Conservation (phyloP, 2,888 invertebrate genomes). For the Metacarcinus magister region DNA sequence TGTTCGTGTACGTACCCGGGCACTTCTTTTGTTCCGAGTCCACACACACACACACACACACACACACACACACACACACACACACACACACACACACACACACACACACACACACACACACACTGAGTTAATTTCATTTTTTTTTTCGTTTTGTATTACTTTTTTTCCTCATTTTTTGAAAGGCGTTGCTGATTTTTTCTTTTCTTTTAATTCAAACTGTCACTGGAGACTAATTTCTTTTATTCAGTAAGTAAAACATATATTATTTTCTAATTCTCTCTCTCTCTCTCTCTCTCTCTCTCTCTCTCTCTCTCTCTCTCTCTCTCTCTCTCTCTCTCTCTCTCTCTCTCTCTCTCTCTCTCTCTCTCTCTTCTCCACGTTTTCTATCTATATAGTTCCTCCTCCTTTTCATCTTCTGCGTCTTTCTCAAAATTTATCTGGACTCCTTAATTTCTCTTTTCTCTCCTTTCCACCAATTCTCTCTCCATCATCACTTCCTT, state of each 20-base stretch:
- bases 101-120: background rate
- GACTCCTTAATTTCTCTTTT: background rate
- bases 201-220: background rate
- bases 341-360: background rate
- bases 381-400: background rate
- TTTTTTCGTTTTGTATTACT: too few species aligned
- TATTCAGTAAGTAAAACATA: background rate
- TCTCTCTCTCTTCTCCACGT: background rate
- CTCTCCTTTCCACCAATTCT: background rate
- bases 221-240: background rate
- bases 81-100: slow-evolving; percentile 22
- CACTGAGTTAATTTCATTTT: background rate
- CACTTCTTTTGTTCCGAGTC: background rate
- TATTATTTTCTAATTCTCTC: background rate
- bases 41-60: background rate
- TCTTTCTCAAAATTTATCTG: background rate
- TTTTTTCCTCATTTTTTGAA: too few species aligned
- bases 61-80: slow-evolving; percentile 15
- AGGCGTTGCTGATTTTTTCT: background rate
- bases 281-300: background rate
- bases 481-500: background rate
- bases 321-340: background rate
- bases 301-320: background rate
- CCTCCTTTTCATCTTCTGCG: background rate
- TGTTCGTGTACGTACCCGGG: background rate